Base-by-base conservation (phyloP, 2,888 invertebrate species). In the Alcis repandata region DNA sequence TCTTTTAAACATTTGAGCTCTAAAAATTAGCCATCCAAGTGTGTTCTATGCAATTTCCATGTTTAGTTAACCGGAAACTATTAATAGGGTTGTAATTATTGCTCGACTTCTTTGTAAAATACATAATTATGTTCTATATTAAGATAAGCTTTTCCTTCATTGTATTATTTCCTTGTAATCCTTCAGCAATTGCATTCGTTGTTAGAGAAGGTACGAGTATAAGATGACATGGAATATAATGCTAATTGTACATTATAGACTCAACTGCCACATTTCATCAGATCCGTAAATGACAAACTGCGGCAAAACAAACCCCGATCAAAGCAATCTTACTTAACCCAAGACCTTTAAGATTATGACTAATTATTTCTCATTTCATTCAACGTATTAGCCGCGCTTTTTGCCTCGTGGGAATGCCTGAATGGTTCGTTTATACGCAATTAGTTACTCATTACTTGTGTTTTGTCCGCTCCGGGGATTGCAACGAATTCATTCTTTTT, bases 381-480 rank as follows among this genome's bases (percentile, higher is more conserved):
- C 77, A 80, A 65, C 63, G 51, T 68, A 63, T 69, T 68, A 70
- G 72, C 63, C 68, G 71, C 69, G 68, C 79, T 86, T 86, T 85
- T 85, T 77, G 66, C 75, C 74, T 71, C 77, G 73, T 74, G 79
- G 78, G 85, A 84, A 88, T 87, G 86, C 74, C 73, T 87, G 85
- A 90, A 88, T 89, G 79, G 84, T 74, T 83, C 85, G 87, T 86
- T 90, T 87, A 86, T 82, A 79, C 80, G 84, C 85, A 90, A 90
- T 90, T 90, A 89, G 82, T 82, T 73, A 80, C 79, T 85, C 83
- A 86, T 89, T 89, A 86, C 77, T 80, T 84, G 81, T 83, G 85
- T 86, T 86, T 83, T 84, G 84, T 83, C 82, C 80, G 63, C 27
- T 56, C 40, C 63, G 77, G 84, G 85, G 85, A 86, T 83, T 77